Conservation (phyloP, 2,888 invertebrate genomes). For the Ditula angustiorana region DNA sequence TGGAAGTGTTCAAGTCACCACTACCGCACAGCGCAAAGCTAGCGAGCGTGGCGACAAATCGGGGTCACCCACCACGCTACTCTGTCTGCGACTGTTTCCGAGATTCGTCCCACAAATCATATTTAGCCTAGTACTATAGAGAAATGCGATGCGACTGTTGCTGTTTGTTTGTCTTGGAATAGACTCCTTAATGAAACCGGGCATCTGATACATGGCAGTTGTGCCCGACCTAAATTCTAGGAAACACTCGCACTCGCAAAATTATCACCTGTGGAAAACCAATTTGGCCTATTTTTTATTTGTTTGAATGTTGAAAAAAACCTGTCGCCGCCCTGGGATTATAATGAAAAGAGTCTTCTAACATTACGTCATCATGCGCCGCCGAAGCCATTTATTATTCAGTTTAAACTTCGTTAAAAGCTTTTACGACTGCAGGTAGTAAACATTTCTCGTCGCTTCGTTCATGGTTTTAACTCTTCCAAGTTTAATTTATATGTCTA, state of each 20-base stretch:
- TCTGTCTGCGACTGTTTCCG: constrained; percentile 63
- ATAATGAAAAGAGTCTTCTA: constrained; percentile 1
- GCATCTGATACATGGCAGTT: constrained; percentile 62
- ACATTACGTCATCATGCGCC: constrained; percentile 12
- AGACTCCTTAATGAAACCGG: constrained; percentile 67
- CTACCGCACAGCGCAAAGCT: background rate
- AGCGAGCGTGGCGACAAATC: constrained; percentile 36
- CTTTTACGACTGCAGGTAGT: constrained; percentile 19
- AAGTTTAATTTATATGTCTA: constrained; percentile 2
- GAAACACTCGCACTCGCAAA: constrained; percentile 33
- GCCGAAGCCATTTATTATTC: constrained; percentile 10
- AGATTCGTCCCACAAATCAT: constrained; percentile 78
- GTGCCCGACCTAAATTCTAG: constrained; percentile 59
- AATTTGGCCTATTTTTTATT: constrained; percentile 23
- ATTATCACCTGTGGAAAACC: constrained; percentile 19
- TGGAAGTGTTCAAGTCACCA: background rate
- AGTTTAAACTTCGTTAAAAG: constrained; percentile 24
- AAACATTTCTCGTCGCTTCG: constrained; percentile 7
- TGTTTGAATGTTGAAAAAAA: background rate
- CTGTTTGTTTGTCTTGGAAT: constrained; percentile 70
- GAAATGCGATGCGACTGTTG: constrained; percentile 70
- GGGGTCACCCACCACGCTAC: constrained; percentile 48
- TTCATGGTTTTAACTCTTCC: background rate
- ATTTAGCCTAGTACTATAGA: constrained; percentile 72
- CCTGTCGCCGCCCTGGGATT: background rate